These are phyloP conservation scores for Zingel zingel DNA, from an alignment of 2,113 vertebrate species.

Conservation along the genomic window DNA sequence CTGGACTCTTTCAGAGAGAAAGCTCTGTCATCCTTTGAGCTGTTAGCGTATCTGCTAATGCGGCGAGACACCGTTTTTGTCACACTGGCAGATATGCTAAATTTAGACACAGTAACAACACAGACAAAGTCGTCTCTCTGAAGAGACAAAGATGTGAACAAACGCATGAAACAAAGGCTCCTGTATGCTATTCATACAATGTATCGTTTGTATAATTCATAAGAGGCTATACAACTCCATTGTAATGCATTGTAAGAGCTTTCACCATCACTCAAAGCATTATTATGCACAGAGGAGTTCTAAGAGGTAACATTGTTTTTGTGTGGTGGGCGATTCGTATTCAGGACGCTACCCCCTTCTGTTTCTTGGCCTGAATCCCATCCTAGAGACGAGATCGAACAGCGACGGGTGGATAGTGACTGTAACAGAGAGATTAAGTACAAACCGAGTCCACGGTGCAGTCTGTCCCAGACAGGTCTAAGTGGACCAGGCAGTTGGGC, in stretches of 20 bases:
- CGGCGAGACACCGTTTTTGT: slow-evolving; percentile 43
- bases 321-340: slow-evolving; percentile 43
- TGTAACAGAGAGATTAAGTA: slow-evolving; percentile 51
- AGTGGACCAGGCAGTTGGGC: slow-evolving; percentile 91
- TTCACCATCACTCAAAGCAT: slow-evolving; percentile 19
- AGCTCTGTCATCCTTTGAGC: slow-evolving; percentile 29
- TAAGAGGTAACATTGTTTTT: slow-evolving; percentile 37
- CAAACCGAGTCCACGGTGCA: slow-evolving; percentile 90
- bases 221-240: slow-evolving; percentile 29
- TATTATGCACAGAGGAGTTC: slow-evolving; percentile 27
- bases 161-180: slow-evolving; percentile 19
- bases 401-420: slow-evolving; percentile 26
- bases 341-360: slow-evolving; percentile 27
- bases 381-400: slow-evolving; percentile 51
- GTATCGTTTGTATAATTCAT: slow-evolving; percentile 53
- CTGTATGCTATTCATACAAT: slow-evolving; percentile 29
- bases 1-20: slow-evolving; percentile 29
- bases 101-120: slow-evolving; percentile 54
- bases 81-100: slow-evolving; percentile 49
- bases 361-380: slow-evolving; percentile 54
- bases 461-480: slow-evolving; percentile 92
- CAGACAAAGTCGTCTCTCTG: slow-evolving; percentile 25
- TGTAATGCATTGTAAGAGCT: slow-evolving; percentile 30
- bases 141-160: slow-evolving; percentile 38
- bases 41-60: slow-evolving; percentile 38